Evolutionary conservation across 2,888 invertebrate species (phyloP), one percentile per base, ranked within the genome.

Genomic region (Kryphioiulus occultus): DNA sequence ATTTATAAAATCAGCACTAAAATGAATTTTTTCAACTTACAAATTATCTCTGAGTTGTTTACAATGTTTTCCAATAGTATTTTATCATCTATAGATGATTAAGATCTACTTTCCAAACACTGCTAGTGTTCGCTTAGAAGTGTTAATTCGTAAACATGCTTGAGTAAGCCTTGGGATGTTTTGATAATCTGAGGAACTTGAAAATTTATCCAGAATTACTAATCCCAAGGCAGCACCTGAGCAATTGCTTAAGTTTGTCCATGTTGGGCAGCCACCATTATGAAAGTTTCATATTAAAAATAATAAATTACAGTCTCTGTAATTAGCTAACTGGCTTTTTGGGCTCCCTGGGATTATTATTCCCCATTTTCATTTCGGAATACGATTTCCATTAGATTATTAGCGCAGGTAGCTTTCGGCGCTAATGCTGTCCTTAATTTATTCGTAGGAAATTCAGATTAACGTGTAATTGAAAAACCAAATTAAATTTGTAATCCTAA

Each of bases 401-500:
- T 78, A 30, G 78, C 15, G 30, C 30, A 78, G 30, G 78, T 78
- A 17, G 15, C 78, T 78, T 78, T 30, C 30, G 26, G 26, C 78
- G 15, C 30, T 78, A 78, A 30, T 78, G 78, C 78, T 26, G 30
- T 30, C 78, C 30, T 78, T 78, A 78, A 78, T 78, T 30, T 30
- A 78, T 78, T 78, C 78, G 30, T 30, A 26, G 78, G 78, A 30
- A 78, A 17, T 12, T 78, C 26, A 30, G 78, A 78, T 78, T 78
- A 78, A 30, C 30, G 30, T 15, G 26, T 78, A 78, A 78, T 78
- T 78, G 78, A 78, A 78, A 78, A 78, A 78, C 30, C 78, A 30
- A 78, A 78, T 78, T 78, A 30, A 78, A 78, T 30, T 30, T 78
- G 78, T 78, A 78, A 78, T 78, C 68, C 68, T 5, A 26, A 68